phyloP scores from a whole-genome alignment of 2,113 vertebrate genomes.

The Cathartes aura region DNA sequence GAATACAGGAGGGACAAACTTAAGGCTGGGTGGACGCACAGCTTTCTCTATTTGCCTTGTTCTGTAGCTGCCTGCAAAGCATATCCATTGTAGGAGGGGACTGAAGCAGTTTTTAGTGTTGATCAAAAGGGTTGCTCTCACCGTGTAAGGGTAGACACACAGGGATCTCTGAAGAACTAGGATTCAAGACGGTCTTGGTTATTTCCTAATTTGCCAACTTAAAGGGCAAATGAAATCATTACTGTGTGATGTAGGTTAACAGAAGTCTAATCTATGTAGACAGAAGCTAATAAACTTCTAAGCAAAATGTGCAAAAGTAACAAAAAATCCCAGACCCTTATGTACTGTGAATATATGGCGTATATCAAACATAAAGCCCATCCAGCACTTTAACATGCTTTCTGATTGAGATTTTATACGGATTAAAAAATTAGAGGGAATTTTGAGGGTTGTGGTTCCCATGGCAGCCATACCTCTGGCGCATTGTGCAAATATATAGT shows the following conservation, averaged over 20 bases:
- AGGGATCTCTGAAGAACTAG: not conserved
- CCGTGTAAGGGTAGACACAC: not conserved
- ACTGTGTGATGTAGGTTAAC: not conserved
- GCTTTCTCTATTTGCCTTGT: not conserved
- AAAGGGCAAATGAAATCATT: not conserved
- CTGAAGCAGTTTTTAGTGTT: not conserved
- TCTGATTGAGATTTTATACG: not conserved
- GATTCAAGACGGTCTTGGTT: not conserved
- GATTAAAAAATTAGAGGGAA: not conserved
- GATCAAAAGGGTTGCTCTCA: not conserved
- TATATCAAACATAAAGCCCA: not conserved
- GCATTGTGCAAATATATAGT: accelerated
- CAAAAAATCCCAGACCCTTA: not conserved
- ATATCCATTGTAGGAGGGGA: not conserved
- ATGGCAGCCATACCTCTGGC: not conserved
- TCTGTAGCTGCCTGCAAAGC: not conserved
- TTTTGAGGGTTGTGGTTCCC: not conserved
- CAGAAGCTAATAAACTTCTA: not conserved
- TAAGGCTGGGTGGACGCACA: not conserved
- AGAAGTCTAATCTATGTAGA: not conserved
- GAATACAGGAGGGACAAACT: not conserved
- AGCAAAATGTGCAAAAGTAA: not conserved
- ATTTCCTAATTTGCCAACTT: not conserved
- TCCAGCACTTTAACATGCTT: not conserved
- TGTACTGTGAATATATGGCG: not conserved